A percentile compares a stretch with the other conserved stretches of the same genome.
Conservation (phyloP, 2,797 vertebrate genomes). For the Natrix natrix region DNA sequence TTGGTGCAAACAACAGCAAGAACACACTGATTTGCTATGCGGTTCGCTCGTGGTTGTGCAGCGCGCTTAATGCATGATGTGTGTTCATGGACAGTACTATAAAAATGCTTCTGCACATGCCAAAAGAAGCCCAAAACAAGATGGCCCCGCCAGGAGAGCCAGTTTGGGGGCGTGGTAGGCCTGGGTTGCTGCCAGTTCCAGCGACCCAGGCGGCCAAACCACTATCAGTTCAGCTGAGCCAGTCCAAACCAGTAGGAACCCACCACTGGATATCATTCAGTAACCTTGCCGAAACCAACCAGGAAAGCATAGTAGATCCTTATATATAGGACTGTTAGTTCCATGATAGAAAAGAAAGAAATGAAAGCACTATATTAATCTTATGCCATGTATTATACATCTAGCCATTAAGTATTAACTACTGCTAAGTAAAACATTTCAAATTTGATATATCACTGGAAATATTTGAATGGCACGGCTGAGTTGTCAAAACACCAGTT, state of each 20-base stretch:
- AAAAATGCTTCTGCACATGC: too few relatives aligned
- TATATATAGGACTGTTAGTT: neutral
- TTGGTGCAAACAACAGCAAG: neutral
- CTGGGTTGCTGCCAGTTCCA: too few relatives aligned
- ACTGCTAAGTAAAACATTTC: neutral
- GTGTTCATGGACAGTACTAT: too few relatives aligned
- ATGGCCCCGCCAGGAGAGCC: too few relatives aligned
- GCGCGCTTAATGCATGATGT: too few relatives aligned
- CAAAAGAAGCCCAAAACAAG: too few relatives aligned
- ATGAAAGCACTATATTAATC: neutral
- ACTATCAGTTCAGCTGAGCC: too few relatives aligned
- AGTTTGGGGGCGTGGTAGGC: too few relatives aligned
- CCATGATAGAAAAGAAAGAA: neutral
- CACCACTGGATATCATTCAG: neutral
- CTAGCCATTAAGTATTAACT: neutral
- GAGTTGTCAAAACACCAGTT: neutral
- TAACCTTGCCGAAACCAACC: neutral
- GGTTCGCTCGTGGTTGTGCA: too few relatives aligned
- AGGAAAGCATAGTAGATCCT: neutral
- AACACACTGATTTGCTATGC: neutral
- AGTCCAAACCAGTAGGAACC: too few relatives aligned
- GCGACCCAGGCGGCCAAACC: too few relatives aligned
- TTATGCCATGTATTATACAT: neutral
- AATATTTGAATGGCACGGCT: neutral
- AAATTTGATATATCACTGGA: neutral